phyloP scores from a whole-genome alignment of 2,113 vertebrate genomes.

The Hystrix brachyura region DNA sequence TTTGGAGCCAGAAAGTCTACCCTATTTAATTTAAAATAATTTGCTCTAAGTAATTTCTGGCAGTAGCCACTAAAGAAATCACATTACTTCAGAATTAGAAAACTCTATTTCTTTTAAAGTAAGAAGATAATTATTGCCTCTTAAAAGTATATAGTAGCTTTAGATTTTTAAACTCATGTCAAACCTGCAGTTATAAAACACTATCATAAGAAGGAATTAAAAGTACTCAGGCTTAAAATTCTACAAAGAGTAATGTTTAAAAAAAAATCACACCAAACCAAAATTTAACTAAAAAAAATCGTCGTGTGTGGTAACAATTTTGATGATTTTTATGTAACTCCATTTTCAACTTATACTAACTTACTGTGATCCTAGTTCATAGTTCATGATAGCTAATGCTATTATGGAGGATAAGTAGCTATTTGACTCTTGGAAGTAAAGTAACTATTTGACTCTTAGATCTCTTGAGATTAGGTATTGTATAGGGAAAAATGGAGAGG shows the following conservation, averaged over 20 bases:
- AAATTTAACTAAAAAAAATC: background rate
- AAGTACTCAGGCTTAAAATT: background rate
- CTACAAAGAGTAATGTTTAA: background rate
- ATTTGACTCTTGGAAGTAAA: background rate
- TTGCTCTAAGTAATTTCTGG: constrained; percentile 50
- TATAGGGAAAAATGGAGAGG: background rate
- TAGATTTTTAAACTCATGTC: background rate
- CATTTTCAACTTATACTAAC: background rate
- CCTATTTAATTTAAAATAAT: constrained; percentile 75
- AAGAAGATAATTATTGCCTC: constrained; percentile 1
- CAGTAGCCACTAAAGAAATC: constrained; percentile 41
- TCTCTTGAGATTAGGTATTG: background rate
- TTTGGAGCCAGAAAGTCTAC: constrained; percentile 64
- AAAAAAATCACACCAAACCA: background rate
- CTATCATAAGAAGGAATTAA: background rate
- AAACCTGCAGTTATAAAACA: constrained; percentile 15
- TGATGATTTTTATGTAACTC: background rate
- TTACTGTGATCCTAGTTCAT: background rate
- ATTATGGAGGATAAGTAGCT: too few relatives aligned
- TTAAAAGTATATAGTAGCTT: constrained; percentile 54
- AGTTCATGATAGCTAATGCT: background rate
- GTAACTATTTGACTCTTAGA: background rate
- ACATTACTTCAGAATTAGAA: constrained; percentile 54
- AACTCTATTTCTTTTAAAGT: constrained; percentile 52
- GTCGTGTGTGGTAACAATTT: background rate